A percentile compares a stretch with the other conserved stretches of the same genome.
Evolutionary conservation across 2,888 invertebrate genomes (phyloP).

Genomic region (Prionchulus punctatus): DNA sequence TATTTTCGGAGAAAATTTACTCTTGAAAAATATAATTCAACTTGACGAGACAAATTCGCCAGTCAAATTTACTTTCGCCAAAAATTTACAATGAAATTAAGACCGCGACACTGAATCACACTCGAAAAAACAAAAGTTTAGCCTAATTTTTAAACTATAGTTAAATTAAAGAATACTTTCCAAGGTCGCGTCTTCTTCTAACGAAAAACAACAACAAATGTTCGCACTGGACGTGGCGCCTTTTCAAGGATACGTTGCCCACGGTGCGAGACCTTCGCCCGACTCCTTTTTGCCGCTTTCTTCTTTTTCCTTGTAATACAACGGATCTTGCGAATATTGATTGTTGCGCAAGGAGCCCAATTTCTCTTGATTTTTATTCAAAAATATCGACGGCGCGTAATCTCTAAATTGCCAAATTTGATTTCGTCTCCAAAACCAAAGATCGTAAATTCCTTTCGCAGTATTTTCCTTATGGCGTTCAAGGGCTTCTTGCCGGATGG

Average conservation of each 20-base stretch:
- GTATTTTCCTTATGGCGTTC: conserved; percentile 18
- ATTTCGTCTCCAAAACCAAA: background rate
- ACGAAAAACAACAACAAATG: no score
- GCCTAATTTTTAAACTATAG: no score
- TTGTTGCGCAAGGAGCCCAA: background rate
- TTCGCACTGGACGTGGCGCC: no score
- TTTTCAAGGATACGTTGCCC: background rate
- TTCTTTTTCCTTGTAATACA: background rate
- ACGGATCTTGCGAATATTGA: background rate
- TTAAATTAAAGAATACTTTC: no score
- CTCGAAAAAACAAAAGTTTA: no score
- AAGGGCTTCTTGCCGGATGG: conserved; percentile 18
- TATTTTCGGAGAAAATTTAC: no score
- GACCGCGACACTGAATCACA: no score
- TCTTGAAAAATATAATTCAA: no score
- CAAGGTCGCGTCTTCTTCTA: no score
- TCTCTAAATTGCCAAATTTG: background rate
- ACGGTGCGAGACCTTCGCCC: background rate
- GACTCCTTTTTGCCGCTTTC: background rate
- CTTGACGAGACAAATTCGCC: no score
- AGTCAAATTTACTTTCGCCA: no score
- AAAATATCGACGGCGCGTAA: background rate
- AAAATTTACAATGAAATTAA: no score
- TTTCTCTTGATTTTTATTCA: background rate
- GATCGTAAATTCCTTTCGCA: background rate